Base-by-base conservation (phyloP, 2,113 vertebrate genomes). In the Eulemur macaco region DNA sequence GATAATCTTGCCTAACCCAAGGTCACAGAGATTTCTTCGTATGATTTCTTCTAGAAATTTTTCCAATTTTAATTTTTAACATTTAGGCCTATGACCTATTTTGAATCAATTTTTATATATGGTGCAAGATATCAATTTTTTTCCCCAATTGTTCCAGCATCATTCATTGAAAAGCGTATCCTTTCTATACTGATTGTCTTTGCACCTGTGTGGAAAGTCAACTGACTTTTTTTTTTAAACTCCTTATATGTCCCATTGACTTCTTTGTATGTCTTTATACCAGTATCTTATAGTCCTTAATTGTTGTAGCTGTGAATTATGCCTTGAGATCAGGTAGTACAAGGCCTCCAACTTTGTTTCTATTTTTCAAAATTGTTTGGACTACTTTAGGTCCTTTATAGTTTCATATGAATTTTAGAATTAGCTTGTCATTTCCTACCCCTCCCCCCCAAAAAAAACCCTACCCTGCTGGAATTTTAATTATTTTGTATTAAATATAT, bases 401-500 rank as follows among this genome's bases (percentile, higher is more conserved):
- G 68, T 77, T 74, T 91, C 66, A 42, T 39, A 78, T 31, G 45
- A 50, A 84, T 76, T 77, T 89, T n/a, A 78, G 52, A 89, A 83
- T 64, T 64, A 69, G 29, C 42, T 63, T 84, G 20, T 81, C 66
- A 83, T 37, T 60, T 77, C 50, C 60, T 34, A 54, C 23, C 21
- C 52, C 5, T 5, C 17, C 52, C 52, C 39, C 56, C 9, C 3
- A 25, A 29, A 39, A 71, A 88, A 82, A 58, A 42, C 52, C 3
- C 1, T 64, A 85, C 64, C n/a, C 14, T 86, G 15, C 5, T 50
- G 37, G 18, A 80, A 71, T 86, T 78, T 78, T 52, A 6, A 71
- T 37, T 80, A 89, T 84, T 85, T 93, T 93, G 37, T 23, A 85
- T 71, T 89, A 54, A 93, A 71, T 71, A 56, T 54, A 71, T 9